Percentiles rank a stretch among this genome's conserved stretches.
Evolutionary conservation across 2,888 invertebrate genomes (phyloP).

Genomic region (Ectobius pallidus): DNA sequence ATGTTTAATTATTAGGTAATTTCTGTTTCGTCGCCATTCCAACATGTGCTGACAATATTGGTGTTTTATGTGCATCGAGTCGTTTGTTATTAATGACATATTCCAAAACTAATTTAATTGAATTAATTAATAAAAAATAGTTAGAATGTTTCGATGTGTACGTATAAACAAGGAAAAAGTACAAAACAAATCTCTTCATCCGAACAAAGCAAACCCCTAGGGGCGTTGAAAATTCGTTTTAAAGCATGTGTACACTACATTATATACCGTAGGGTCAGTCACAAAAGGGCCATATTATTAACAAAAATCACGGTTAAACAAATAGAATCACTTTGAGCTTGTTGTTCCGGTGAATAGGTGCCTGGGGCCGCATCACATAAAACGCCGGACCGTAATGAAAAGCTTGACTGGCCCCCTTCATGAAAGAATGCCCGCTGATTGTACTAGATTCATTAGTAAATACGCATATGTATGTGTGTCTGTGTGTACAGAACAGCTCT

Average conservation of each 20-base stretch:
- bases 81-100: constrained; percentile 9
- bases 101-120: constrained; percentile 1
- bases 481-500: not conserved
- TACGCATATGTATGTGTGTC: not conserved
- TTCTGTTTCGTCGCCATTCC: too few relatives aligned
- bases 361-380: not conserved
- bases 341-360: not conserved
- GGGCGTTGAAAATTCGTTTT: constrained; percentile 23
- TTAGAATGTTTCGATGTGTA: not conserved
- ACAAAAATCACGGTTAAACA: constrained; percentile 27
- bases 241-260: not conserved
- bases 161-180: too few relatives aligned
- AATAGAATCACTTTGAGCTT: constrained; percentile 25
- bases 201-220: constrained; percentile 20
- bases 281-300: constrained; percentile 24
- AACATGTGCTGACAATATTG: too few relatives aligned
- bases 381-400: constrained; percentile 4
- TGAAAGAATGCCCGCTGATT: constrained; percentile 18
- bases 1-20: too few relatives aligned
- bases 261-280: not conserved
- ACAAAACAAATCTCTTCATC: not conserved
- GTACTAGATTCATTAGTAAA: constrained; percentile 16
- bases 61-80: too few relatives aligned
- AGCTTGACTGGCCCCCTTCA: not conserved
- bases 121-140: constrained; percentile 11